These are phyloP conservation scores for Dendrophyllia cribrosa DNA, from an alignment of 64 coral and sea anemone species.

Conservation along the genomic window DNA sequence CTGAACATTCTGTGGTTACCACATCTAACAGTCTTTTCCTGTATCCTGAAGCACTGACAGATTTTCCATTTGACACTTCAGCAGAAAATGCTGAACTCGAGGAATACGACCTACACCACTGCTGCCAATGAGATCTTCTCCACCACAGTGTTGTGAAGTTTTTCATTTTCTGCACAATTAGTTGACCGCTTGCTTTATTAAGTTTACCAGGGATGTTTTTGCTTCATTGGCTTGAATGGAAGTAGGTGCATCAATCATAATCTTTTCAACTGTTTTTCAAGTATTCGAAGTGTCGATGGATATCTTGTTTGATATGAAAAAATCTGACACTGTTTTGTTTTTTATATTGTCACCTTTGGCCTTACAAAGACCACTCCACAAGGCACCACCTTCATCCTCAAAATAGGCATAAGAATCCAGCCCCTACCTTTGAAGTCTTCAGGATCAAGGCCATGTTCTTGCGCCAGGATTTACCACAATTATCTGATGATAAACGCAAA, in stretches of 20 bases:
- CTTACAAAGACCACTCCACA: slow-evolving; percentile 49
- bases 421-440: slow-evolving; percentile 7
- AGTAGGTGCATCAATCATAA: slow-evolving; percentile 32
- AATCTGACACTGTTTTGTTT: slow-evolving; percentile 41
- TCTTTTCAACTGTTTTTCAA: slow-evolving; percentile 34
- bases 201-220: slow-evolving; percentile 23
- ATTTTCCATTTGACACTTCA: slow-evolving; percentile 58
- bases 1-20: slow-evolving; percentile 57
- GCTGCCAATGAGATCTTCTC: slow-evolving; percentile 21
- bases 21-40: slow-evolving; percentile 45
- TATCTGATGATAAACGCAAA: too few relatives aligned
- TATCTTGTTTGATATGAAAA: slow-evolving; percentile 60
- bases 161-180: slow-evolving; percentile 50
- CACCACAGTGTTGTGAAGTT: slow-evolving; percentile 65
- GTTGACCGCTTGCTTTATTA: slow-evolving; percentile 40
- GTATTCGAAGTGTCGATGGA: not conserved
- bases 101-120: slow-evolving; percentile 12
- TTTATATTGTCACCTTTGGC: slow-evolving; percentile 59
- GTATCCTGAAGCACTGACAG: slow-evolving; percentile 48
- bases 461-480: too few relatives aligned
- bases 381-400: slow-evolving; percentile 60
- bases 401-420: slow-evolving; percentile 55
- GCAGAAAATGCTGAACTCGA: slow-evolving; percentile 17
- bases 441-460: slow-evolving; percentile 31
- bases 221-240: slow-evolving; percentile 17